Conservation (phyloP, 2,797 vertebrate species). For the Benthosema pterotum region DNA sequence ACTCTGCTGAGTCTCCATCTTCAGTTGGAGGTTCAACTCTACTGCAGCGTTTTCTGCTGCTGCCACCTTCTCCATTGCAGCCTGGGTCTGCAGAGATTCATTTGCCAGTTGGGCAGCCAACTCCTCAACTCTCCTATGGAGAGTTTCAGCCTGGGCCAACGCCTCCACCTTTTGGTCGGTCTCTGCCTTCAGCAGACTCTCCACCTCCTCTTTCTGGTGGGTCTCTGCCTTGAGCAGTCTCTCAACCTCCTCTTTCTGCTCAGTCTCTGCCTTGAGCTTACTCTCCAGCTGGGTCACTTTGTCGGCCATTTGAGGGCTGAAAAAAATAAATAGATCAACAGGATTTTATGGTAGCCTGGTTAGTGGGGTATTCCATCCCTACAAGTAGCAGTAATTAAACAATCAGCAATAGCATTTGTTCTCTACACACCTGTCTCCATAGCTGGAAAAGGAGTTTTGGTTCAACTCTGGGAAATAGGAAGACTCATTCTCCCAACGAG, state of each 20-base stretch:
- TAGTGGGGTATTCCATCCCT: too few species aligned
- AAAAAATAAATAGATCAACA: background rate
- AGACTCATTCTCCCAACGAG: conserved; percentile 64
- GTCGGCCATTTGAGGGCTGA: conserved; percentile 47
- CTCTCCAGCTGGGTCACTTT: conserved; percentile 66
- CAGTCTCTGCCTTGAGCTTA: conserved; percentile 58
- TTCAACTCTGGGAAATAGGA: conserved; percentile 67
- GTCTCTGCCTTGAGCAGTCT: conserved; percentile 10
- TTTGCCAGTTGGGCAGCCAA: conserved; percentile 57
- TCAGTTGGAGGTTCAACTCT: conserved; percentile 44
- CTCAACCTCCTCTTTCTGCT: conserved; percentile 54
- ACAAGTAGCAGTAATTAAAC: too few species aligned
- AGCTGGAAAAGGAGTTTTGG: conserved; percentile 55
- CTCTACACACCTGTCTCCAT: conserved; percentile 62
- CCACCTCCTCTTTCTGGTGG: background rate
- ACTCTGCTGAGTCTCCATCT: conserved; percentile 57
- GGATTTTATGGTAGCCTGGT: too few species aligned
- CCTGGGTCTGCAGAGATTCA: conserved; percentile 55
- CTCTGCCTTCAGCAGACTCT: background rate
- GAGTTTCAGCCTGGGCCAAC: background rate
- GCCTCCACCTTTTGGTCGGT: background rate
- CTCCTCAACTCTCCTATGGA: conserved; percentile 25
- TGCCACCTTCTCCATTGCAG: conserved; percentile 23
- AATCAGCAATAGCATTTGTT: too few species aligned
- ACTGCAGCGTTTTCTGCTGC: conserved; percentile 43